These are phyloP conservation scores for Nyctibius bracteatus DNA, from an alignment of 2,113 vertebrate species.

Conservation along the genomic window DNA sequence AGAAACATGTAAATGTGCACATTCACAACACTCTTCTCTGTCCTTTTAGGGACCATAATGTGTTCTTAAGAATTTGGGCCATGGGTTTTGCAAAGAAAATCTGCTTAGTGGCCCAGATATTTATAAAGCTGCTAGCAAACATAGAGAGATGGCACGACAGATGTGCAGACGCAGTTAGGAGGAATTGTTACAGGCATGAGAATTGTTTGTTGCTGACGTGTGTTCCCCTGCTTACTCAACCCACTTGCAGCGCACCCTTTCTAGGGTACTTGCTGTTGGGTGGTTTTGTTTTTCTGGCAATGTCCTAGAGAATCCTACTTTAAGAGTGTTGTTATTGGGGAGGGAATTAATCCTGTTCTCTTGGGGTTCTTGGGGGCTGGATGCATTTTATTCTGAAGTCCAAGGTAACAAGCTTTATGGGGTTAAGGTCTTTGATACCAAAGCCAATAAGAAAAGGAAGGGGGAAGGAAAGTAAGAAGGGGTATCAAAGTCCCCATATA, in stretches of 20 bases:
- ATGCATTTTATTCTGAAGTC: neutral
- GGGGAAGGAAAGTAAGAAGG: neutral
- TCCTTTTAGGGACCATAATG: neutral
- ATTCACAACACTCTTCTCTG: neutral
- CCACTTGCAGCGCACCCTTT: neutral
- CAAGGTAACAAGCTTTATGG: neutral
- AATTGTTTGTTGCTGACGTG: neutral
- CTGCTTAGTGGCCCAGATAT: conserved; percentile 51
- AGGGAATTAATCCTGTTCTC: neutral
- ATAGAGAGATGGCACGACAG: neutral
- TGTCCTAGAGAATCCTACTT: neutral
- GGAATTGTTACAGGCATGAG: neutral
- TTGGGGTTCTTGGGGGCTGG: neutral
- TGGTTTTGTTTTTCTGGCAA: neutral
- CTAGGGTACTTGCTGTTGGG: neutral
- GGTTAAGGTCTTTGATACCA: neutral
- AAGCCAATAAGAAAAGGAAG: neutral
- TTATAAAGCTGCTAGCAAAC: conserved; percentile 12
- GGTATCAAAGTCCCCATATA: neutral
- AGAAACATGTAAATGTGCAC: neutral
- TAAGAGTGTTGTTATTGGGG: neutral
- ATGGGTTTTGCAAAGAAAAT: conserved; percentile 43
- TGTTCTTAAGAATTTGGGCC: conserved; percentile 14
- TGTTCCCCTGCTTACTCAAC: neutral
- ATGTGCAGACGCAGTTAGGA: neutral